A percentile compares a stretch with the other conserved stretches of the same genome.
Conservation (phyloP, 2,888 invertebrate genomes). For the Pseudococcus viburni region DNA sequence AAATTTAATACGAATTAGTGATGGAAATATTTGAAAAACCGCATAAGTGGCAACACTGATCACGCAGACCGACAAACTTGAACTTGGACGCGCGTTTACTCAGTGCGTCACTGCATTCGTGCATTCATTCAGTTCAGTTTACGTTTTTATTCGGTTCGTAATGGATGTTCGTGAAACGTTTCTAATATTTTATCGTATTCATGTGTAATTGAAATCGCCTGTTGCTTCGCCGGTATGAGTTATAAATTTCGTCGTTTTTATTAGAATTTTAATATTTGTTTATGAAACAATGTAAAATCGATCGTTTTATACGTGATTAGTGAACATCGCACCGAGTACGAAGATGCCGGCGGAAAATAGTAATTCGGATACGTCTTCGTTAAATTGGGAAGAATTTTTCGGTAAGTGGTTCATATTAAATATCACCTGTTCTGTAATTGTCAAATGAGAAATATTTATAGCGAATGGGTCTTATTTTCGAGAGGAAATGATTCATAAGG, state of each 20-base stretch:
- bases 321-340: not conserved
- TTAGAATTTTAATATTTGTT: not conserved
- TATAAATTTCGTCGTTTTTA: constrained; percentile 8
- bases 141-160: not conserved
- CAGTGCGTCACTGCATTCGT: not conserved
- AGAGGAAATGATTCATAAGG: constrained; percentile 5
- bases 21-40: not conserved
- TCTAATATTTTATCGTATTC: too few species aligned
- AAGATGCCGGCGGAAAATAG: constrained; percentile 62
- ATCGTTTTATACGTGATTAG: not conserved
- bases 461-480: not conserved
- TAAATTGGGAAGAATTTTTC: constrained; percentile 65
- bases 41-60: not conserved
- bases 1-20: too few species aligned
- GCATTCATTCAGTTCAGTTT: not conserved
- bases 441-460: not conserved
- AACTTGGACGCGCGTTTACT: not conserved
- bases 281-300: not conserved
- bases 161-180: not conserved
- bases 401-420: constrained; percentile 23
- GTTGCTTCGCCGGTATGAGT: constrained; percentile 34
- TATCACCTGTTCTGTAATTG: not conserved
- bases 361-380: constrained; percentile 52
- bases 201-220: not conserved
- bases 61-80: not conserved